A percentile compares a stretch with the other conserved stretches of the same genome.
Evolutionary conservation across 2,113 vertebrate species (phyloP).

Genomic region (Cynocephalus volans): DNA sequence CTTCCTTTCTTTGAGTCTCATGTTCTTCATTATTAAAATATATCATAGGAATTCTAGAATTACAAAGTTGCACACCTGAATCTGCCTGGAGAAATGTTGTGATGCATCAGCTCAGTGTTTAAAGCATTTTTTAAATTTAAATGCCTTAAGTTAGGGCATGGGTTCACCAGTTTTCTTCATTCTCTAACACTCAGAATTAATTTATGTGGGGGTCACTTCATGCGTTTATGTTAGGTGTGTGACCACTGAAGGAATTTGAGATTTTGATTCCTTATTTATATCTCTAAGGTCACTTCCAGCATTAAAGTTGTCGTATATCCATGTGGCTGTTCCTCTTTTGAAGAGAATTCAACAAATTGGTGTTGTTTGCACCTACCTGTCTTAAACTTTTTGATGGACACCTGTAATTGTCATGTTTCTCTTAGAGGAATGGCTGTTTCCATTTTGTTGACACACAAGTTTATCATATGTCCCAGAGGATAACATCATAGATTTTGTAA

Average conservation of each 20-base stretch:
- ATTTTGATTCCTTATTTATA: not conserved
- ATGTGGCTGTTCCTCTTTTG: not conserved
- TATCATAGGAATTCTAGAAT: not conserved
- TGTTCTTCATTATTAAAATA: constrained; percentile 5
- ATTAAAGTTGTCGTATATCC: not conserved
- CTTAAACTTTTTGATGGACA: not conserved
- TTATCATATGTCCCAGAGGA: not conserved
- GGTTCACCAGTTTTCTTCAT: not conserved
- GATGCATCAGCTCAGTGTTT: not conserved
- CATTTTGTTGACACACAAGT: not conserved
- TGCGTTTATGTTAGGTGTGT: not conserved
- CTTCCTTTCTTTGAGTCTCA: not conserved
- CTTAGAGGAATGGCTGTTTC: not conserved
- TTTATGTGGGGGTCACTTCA: not conserved
- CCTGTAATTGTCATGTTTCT: not conserved
- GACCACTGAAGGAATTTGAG: not conserved
- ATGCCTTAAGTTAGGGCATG: not conserved
- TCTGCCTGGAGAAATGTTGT: constrained; percentile 48
- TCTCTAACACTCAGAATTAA: not conserved
- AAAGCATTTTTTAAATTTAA: not conserved
- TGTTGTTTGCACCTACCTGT: not conserved
- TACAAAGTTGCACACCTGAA: not conserved
- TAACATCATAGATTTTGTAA: not conserved
- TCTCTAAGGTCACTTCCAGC: not conserved
- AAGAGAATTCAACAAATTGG: not conserved